phyloP scores from a whole-genome alignment of 2,888 invertebrate genomes.

The Neoscelio sp. region DNA sequence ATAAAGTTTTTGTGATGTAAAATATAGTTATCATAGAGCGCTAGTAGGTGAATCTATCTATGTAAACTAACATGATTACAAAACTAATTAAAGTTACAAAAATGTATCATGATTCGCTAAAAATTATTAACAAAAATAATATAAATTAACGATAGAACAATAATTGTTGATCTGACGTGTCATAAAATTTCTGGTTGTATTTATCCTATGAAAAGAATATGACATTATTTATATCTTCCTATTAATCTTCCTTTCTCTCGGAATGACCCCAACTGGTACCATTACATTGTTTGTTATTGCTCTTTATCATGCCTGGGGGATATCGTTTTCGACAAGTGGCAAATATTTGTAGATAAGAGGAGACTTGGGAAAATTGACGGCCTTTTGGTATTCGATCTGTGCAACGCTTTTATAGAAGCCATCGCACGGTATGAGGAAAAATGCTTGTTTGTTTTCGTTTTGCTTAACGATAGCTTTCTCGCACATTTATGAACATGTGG shows the following conservation, averaged over 20 bases:
- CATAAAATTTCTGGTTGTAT: neutral
- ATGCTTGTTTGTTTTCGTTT: conserved; percentile 20
- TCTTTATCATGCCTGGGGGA: conserved; percentile 1
- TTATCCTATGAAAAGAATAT: neutral
- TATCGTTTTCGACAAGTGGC: conserved; percentile 19
- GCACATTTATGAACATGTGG: conserved; percentile 31
- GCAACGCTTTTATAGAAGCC: neutral
- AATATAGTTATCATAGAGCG: no score
- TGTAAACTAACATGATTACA: no score
- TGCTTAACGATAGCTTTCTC: neutral
- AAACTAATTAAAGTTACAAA: no score
- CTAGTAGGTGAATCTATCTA: no score
- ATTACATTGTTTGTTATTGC: conserved; percentile 7
- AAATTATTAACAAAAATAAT: neutral
- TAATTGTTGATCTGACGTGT: no score
- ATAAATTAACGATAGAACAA: no score
- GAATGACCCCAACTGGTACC: neutral
- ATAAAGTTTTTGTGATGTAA: no score
- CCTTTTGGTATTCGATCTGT: neutral
- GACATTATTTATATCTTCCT: neutral
- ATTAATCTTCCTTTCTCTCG: neutral
- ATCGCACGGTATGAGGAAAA: neutral
- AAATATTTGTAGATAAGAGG: conserved; percentile 18
- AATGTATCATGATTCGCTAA: no score
- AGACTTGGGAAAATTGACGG: neutral